Conservation (phyloP, 2,888 invertebrate species). For the Lycaena phlaeas region DNA sequence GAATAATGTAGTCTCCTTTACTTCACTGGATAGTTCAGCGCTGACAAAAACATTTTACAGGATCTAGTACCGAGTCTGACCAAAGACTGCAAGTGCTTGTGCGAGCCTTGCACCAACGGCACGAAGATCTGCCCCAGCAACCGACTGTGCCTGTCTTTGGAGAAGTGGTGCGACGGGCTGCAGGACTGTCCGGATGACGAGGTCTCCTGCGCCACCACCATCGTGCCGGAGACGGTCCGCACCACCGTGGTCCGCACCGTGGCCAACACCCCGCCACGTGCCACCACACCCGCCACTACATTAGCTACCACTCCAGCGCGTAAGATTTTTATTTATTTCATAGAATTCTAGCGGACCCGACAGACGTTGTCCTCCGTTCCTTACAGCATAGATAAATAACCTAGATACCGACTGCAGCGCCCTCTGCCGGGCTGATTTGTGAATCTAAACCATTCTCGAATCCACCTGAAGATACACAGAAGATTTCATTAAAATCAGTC, state of each 20-base stretch:
- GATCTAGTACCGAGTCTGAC: conserved; percentile 74
- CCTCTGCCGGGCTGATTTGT: too few species aligned
- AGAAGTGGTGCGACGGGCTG: conserved; percentile 86
- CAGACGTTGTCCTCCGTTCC: too few species aligned
- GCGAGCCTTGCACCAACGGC: conserved; percentile 79
- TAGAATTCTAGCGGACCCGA: too few species aligned
- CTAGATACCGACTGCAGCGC: too few species aligned
- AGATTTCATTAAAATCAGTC: too few species aligned
- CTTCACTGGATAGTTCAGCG: too few species aligned
- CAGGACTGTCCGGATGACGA: conserved; percentile 90
- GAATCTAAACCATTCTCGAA: too few species aligned
- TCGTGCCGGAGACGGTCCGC: conserved; percentile 26
- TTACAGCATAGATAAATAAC: too few species aligned
- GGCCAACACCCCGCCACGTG: conserved; percentile 9
- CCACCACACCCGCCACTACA: conserved; percentile 28
- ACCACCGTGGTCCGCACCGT: conserved; percentile 29
- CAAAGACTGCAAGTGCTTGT: conserved; percentile 79
- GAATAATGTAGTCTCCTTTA: too few species aligned
- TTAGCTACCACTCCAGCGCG: conserved; percentile 16
- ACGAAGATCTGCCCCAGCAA: conserved; percentile 81
- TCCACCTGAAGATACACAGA: too few species aligned
- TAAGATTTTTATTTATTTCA: too few species aligned
- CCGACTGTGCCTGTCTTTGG: conserved; percentile 78
- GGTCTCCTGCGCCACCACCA: conserved; percentile 67
- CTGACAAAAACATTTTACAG: conserved; percentile 35